Evolutionary conservation across 2,888 invertebrate genomes (phyloP).

Genomic region (Leucoma salicis): DNA sequence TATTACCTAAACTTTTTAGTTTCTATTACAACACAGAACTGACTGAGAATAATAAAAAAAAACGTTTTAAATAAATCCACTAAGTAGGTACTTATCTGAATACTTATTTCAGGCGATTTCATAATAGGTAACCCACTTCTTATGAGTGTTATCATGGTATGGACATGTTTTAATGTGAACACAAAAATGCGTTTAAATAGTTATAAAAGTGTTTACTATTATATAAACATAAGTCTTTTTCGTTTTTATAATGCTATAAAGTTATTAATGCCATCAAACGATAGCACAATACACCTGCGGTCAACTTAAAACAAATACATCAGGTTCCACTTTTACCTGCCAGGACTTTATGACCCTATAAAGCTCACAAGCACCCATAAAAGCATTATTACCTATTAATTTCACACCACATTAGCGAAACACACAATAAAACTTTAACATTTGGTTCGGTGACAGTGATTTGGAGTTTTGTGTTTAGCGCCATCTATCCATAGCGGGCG

Average conservation of each 20-base stretch:
- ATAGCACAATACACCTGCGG: conserved; percentile 57
- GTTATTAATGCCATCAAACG: conserved; percentile 45
- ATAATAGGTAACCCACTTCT: conserved; percentile 11
- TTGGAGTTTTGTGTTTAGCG: conserved; percentile 70
- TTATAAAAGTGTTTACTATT: conserved; percentile 30
- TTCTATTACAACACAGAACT: conserved; percentile 7
- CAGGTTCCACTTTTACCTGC: conserved; percentile 63
- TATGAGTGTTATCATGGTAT: no score
- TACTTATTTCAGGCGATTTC: conserved; percentile 2
- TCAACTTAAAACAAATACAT: conserved; percentile 71
- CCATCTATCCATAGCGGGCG: conserved; percentile 61
- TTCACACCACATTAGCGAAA: conserved; percentile 82
- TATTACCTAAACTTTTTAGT: conserved; percentile 26
- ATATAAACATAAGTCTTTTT: conserved; percentile 29
- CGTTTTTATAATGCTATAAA: conserved; percentile 48
- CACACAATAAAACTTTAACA: conserved; percentile 80
- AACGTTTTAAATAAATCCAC: not conserved
- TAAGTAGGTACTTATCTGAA: not conserved
- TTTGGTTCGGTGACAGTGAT: conserved; percentile 73
- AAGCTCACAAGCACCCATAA: conserved; percentile 77
- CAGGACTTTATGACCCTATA: conserved; percentile 72
- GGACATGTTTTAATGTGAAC: no score
- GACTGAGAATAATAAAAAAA: not conserved
- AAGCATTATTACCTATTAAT: conserved; percentile 81
- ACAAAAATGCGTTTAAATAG: conserved; percentile 26